These are phyloP conservation scores for Sinohyriopsis cumingii DNA, from an alignment of 2,888 invertebrate species.

Conservation along the genomic window DNA sequence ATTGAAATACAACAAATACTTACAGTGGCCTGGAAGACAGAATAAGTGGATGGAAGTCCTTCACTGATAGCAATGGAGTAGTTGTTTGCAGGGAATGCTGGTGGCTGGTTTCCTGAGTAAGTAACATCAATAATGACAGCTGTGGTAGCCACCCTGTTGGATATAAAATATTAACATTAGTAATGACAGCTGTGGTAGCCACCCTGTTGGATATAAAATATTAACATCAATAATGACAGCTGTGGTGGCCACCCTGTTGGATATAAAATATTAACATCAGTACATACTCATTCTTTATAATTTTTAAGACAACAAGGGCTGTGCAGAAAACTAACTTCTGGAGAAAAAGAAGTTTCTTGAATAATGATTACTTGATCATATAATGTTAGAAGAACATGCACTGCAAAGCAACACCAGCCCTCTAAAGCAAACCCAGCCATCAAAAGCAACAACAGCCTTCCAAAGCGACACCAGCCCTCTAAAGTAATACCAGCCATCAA, in stretches of 20 bases:
- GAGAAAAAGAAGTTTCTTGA: too few species aligned
- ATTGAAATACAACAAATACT: constrained; percentile 11
- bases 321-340: too few species aligned
- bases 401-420: too few species aligned
- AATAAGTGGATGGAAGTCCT: constrained; percentile 45
- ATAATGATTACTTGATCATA: too few species aligned
- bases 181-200: constrained; percentile 40
- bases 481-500: too few species aligned
- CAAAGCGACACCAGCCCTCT: too few species aligned
- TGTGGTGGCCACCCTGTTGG: constrained; percentile 30
- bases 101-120: constrained; percentile 35
- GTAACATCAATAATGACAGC: constrained; percentile 47
- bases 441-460: too few species aligned
- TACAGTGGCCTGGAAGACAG: constrained; percentile 50
- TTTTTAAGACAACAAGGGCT: too few species aligned
- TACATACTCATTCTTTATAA: too few species aligned
- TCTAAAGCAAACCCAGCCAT: too few species aligned
- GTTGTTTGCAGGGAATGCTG: constrained; percentile 47
- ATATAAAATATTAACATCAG: too few species aligned
- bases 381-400: too few species aligned
- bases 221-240: constrained; percentile 46
- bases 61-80: constrained; percentile 62
- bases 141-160: constrained; percentile 30
- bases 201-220: constrained; percentile 22
- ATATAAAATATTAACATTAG: constrained; percentile 35